phyloP scores from a whole-genome alignment of 2,113 vertebrate genomes.

The Fregata magnificens region DNA sequence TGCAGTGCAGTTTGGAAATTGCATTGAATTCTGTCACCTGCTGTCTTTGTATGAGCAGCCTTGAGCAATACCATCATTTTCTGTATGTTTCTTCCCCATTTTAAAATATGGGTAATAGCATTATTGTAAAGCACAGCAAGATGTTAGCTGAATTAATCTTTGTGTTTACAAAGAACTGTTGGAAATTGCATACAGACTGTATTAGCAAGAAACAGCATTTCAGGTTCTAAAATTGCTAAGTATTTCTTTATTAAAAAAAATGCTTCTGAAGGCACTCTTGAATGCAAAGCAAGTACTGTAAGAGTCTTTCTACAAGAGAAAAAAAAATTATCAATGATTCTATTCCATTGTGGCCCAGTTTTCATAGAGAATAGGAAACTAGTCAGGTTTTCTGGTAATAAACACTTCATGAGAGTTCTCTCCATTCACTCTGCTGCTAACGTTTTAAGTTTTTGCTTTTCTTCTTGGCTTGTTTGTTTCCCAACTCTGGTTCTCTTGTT shows the following conservation, averaged over 20 bases:
- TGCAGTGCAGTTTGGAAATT: slow-evolving; percentile 13
- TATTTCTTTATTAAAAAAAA: background rate
- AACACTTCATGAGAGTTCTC: background rate
- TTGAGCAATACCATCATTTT: slow-evolving; percentile 8
- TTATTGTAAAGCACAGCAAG: background rate
- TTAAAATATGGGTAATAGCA: background rate
- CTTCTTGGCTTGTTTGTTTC: background rate
- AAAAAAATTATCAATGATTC: background rate
- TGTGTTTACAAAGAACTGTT: background rate
- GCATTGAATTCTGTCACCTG: background rate
- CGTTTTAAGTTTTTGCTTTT: background rate
- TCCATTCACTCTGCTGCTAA: background rate
- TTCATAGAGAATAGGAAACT: background rate
- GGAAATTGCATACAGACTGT: background rate
- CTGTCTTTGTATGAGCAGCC: background rate
- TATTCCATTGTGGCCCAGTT: background rate
- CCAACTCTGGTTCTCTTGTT: slow-evolving; percentile 11
- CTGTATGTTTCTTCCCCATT: background rate
- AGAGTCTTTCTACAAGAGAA: background rate
- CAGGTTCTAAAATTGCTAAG: background rate
- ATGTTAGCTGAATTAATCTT: background rate
- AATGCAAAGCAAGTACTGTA: background rate
- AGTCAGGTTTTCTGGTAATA: background rate
- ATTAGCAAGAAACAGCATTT: background rate
- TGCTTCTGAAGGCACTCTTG: background rate